phyloP scores from a whole-genome alignment of 2,113 vertebrate genomes.

The Alces alces region DNA sequence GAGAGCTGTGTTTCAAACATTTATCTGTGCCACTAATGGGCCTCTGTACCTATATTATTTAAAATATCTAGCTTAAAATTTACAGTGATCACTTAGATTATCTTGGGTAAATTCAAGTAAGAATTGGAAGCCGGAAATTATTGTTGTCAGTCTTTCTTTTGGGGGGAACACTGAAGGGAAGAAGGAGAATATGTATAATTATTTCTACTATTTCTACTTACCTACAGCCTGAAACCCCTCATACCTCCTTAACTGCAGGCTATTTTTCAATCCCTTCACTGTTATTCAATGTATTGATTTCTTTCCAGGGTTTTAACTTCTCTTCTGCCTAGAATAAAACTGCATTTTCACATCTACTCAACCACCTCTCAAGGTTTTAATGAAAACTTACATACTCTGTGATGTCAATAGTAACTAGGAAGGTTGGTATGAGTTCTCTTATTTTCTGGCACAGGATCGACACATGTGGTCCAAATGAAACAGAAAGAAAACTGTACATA shows the following conservation, averaged over 20 bases:
- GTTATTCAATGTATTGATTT: neutral
- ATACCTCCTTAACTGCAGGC: neutral
- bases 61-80: neutral
- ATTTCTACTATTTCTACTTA: neutral
- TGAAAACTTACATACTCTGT: slow-evolving; percentile 4
- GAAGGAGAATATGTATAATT: neutral
- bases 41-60: neutral
- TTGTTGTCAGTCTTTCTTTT: neutral
- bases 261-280: neutral
- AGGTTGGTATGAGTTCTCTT: neutral
- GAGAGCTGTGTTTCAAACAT: neutral
- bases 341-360: slow-evolving; percentile 7
- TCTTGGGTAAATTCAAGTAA: neutral
- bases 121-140: neutral
- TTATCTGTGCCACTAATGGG: neutral
- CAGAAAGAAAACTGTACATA: slow-evolving; percentile 42
- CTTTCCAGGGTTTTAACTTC: neutral
- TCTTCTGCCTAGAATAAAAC: slow-evolving; percentile 18
- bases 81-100: neutral
- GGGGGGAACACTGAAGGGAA: neutral
- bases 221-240: neutral
- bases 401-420: slow-evolving; percentile 39
- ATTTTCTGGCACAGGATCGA: slow-evolving; percentile 23
- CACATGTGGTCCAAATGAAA: slow-evolving; percentile 51
- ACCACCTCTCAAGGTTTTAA: slow-evolving; percentile 3